Percentiles rank a stretch among this genome's conserved stretches.
Evolutionary conservation across 2,113 vertebrate species (phyloP).

Genomic region (Fukomys damarensis): DNA sequence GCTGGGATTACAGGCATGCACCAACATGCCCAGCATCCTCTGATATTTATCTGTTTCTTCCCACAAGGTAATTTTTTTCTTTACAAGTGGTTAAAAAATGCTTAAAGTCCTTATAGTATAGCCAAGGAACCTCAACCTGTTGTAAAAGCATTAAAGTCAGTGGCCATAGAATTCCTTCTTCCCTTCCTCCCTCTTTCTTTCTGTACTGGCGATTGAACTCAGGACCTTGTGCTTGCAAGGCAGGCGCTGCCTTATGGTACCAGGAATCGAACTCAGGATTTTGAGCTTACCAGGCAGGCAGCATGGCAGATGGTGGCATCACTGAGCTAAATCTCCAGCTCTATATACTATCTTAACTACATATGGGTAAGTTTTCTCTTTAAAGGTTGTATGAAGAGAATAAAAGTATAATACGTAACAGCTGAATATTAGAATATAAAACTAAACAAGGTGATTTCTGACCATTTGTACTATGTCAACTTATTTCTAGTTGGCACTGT

Average conservation of each 20-base stretch:
- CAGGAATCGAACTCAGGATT: no score
- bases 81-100: neutral
- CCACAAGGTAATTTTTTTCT: neutral
- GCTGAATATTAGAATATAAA: conserved; percentile 20
- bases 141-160: neutral
- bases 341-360: conserved; percentile 27
- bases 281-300: no score
- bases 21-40: no score
- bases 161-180: neutral
- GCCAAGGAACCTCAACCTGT: neutral
- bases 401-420: neutral
- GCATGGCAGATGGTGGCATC: no score
- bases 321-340: no score
- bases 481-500: conserved; percentile 27
- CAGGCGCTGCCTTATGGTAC: no score
- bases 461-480: neutral
- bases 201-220: no score
- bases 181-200: no score
- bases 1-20: no score
- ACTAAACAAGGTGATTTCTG: conserved; percentile 33
- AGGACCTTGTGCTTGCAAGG: no score
- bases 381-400: neutral
- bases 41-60: neutral
- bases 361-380: neutral
- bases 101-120: neutral